Conservation (phyloP, 2,888 invertebrate genomes). For the Drosophila demipolita region DNA sequence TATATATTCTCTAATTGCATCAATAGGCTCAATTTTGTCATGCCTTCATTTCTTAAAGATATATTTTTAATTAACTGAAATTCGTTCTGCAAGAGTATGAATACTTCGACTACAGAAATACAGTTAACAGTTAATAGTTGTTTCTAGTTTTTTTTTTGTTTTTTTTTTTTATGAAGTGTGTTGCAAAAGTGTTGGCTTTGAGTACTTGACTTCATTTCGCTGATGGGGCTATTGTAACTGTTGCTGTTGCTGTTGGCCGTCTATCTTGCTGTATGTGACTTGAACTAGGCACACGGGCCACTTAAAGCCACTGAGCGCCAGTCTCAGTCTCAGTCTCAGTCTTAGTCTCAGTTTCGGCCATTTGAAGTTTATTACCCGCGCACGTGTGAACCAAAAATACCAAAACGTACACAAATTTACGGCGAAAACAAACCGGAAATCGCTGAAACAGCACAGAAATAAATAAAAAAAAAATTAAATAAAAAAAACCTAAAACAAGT, state of each 20-base stretch:
- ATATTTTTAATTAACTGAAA: background rate
- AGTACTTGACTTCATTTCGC: conserved; percentile 68
- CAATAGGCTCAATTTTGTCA: background rate
- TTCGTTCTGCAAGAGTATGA: background rate
- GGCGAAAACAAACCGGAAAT: conserved; percentile 77
- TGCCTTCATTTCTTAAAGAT: background rate
- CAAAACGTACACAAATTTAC: conserved; percentile 73
- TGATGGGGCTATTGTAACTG: conserved; percentile 11
- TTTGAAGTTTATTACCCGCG: conserved; percentile 76
- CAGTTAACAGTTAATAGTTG: background rate
- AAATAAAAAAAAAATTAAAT: background rate
- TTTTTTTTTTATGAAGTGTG: conserved; percentile 46
- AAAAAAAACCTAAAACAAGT: background rate
- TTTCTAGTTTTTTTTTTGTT: background rate
- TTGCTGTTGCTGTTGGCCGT: conserved; percentile 4
- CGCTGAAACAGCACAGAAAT: conserved; percentile 37
- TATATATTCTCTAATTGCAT: background rate
- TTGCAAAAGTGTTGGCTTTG: conserved; percentile 67
- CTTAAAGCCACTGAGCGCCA: conserved; percentile 61
- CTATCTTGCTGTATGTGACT: conserved; percentile 24
- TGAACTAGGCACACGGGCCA: conserved; percentile 53
- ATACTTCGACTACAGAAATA: background rate
- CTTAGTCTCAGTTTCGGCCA: conserved; percentile 70
- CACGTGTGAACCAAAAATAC: conserved; percentile 83
- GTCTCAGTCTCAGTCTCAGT: conserved; percentile 45